Percentiles rank a stretch among this genome's conserved stretches.
These are phyloP conservation scores for Glomeris marginata DNA, from an alignment of 2,888 invertebrate species.

Conservation along the genomic window DNA sequence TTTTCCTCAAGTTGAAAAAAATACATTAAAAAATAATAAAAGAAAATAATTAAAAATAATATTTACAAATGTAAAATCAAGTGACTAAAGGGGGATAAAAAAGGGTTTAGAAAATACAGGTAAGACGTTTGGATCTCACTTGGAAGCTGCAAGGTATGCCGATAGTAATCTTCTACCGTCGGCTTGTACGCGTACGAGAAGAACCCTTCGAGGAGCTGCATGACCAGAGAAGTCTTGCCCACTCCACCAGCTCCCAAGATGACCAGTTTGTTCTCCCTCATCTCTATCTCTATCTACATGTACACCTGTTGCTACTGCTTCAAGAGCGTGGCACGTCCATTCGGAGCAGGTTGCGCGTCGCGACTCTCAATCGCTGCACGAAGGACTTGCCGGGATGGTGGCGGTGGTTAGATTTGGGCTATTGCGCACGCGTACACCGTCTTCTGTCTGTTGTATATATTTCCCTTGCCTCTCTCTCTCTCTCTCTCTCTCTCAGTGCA, in stretches of 20 bases:
- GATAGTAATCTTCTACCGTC: constrained; percentile 21
- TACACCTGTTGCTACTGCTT: too few relatives aligned
- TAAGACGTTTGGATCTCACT: constrained; percentile 15
- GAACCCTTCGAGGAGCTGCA: constrained; percentile 20
- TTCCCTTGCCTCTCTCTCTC: too few relatives aligned
- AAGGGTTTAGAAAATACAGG: too few relatives aligned
- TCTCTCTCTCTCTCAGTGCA: too few relatives aligned
- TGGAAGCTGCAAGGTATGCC: constrained; percentile 19
- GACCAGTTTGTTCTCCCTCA: constrained; percentile 18
- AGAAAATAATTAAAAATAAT: background rate
- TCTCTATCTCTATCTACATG: background rate
- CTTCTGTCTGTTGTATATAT: too few relatives aligned
- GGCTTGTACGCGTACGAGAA: constrained; percentile 20
- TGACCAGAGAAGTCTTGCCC: constrained; percentile 20
- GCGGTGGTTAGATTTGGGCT: too few relatives aligned
- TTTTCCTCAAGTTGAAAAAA: background rate
- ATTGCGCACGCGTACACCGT: too few relatives aligned
- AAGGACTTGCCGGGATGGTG: too few relatives aligned
- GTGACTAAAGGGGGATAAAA: background rate
- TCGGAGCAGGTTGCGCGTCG: too few relatives aligned
- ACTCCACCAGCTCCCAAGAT: constrained; percentile 21
- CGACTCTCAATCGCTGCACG: too few relatives aligned
- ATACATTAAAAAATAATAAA: background rate
- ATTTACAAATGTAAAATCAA: background rate
- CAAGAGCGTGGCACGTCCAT: too few relatives aligned